A percentile compares a stretch with the other conserved stretches of the same genome.
Conservation (phyloP, 2,113 vertebrate genomes). For the Lycocorax pyrrhopterus region DNA sequence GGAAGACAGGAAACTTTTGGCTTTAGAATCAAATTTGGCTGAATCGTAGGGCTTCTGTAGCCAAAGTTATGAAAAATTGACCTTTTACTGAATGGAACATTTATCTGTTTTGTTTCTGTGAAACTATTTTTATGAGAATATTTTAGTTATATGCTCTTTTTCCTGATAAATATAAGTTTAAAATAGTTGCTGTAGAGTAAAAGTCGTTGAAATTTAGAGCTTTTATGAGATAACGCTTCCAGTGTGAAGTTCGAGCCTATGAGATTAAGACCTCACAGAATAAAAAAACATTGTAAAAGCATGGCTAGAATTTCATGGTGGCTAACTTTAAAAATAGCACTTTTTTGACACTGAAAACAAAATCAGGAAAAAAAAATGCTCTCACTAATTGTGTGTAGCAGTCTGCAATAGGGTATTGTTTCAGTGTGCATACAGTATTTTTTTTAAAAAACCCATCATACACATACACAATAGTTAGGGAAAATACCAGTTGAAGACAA, state of each 20-base stretch:
- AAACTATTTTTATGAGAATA: conserved; percentile 61
- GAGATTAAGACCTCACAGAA: conserved; percentile 17
- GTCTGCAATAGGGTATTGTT: conserved; percentile 52
- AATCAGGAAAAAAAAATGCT: conserved; percentile 42
- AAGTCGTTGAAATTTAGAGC: neutral
- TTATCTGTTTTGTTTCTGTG: conserved; percentile 51
- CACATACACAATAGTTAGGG: conserved; percentile 65
- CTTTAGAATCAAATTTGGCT: conserved; percentile 47
- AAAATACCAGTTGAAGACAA: conserved; percentile 63
- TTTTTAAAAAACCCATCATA: neutral
- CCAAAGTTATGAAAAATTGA: conserved; percentile 63
- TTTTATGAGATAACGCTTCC: conserved; percentile 41
- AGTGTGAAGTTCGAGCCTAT: neutral
- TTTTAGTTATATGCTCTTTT: conserved; percentile 12
- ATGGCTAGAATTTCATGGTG: conserved; percentile 46
- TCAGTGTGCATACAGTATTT: conserved; percentile 54
- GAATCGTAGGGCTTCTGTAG: conserved; percentile 23
- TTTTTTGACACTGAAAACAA: conserved; percentile 55
- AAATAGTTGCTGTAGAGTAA: conserved; percentile 31
- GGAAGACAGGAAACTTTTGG: conserved; percentile 18
- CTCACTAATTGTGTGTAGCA: conserved; percentile 61
- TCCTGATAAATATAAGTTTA: conserved; percentile 23
- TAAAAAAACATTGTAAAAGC: conserved; percentile 37
- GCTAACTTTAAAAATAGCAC: conserved; percentile 62
- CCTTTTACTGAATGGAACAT: conserved; percentile 53